phyloP scores from a whole-genome alignment of 2,888 invertebrate species.

The Apomyelois bistriatella region DNA sequence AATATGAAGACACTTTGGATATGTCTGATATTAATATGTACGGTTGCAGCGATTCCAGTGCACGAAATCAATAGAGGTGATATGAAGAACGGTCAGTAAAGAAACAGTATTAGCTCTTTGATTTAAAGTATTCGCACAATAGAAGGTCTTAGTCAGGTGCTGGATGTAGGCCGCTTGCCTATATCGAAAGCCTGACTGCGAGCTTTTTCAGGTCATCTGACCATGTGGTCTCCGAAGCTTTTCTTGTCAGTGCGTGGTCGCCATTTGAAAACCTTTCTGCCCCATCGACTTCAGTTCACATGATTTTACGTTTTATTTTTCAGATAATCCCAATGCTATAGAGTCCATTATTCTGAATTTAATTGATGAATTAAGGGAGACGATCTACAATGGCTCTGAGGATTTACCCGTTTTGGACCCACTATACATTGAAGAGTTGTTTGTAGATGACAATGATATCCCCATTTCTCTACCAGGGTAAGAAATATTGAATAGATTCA shows the following conservation, averaged over 20 bases:
- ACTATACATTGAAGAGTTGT: conserved; percentile 31
- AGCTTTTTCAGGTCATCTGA: no score
- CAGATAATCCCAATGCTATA: conserved; percentile 20
- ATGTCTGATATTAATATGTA: not conserved
- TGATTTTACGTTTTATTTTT: no score
- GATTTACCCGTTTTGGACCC: conserved; percentile 54
- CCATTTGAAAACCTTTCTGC: no score
- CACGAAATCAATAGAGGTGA: not conserved
- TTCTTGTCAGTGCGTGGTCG: no score
- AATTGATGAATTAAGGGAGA: conserved; percentile 34
- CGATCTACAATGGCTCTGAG: conserved; percentile 42
- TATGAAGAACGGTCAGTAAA: not conserved
- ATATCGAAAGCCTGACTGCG: no score
- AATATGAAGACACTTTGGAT: not conserved
- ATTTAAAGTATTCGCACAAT: no score
- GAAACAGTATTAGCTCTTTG: no score
- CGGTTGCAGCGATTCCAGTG: not conserved
- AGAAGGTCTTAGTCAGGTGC: no score
- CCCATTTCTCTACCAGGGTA: conserved; percentile 40
- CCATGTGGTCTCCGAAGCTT: no score
- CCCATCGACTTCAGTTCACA: no score
- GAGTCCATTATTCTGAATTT: conserved; percentile 32
- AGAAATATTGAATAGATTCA: no score
- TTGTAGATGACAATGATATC: conserved; percentile 36
- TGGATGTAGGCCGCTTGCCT: no score